Evolutionary conservation across 2,113 vertebrate genomes (phyloP), one percentile per base, ranked within the genome.

Genomic region (Cyprinodon tularosa): DNA sequence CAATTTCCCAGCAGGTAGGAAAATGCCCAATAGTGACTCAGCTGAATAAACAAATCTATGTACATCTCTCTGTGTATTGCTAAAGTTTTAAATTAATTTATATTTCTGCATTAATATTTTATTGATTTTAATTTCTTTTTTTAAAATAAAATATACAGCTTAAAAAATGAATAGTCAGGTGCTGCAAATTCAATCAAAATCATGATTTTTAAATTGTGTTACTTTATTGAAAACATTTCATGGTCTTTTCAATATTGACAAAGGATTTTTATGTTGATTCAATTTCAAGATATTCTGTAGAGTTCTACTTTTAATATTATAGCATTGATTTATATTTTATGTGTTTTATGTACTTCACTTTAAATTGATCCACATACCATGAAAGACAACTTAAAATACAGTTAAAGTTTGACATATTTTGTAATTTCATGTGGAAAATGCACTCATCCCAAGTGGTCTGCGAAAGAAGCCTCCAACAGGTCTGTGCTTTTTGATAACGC

Each of bases 41-140:
- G 71, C 60, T 81, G 12, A 83, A 81, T 80, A 82, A 80, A 84
- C 62, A 73, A 66, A 60, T 48, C 62, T 68, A 48, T 76, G 73
- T n/a, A 63, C 37, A 38, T 60, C 29, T 4, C 62, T 62, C 29
- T 73, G 71, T 67, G 38, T 62, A 37, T 12, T 12, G n/a, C 62
- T 4, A 14, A 8, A 62, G 13, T 22, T 60, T 20, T 50, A 36
- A 50, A 38, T 15, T 9, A 20, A 48, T 36, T 48, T 37, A 12
- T 39, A 4, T 22, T 53, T 59, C n/a, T 44, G 38, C 42, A 4
- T 40, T 12, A 6, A 10, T 38, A 13, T 44, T 53, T 29, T 29
- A 29, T 29, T 29, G 29, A 29, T 29, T 29, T 29, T 29, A 29
- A 29, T 29, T 29, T 29, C 29, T 29, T 29, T 29, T 29, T 29